Conservation (phyloP, 2,113 vertebrate genomes). For the Cathartes aura region DNA sequence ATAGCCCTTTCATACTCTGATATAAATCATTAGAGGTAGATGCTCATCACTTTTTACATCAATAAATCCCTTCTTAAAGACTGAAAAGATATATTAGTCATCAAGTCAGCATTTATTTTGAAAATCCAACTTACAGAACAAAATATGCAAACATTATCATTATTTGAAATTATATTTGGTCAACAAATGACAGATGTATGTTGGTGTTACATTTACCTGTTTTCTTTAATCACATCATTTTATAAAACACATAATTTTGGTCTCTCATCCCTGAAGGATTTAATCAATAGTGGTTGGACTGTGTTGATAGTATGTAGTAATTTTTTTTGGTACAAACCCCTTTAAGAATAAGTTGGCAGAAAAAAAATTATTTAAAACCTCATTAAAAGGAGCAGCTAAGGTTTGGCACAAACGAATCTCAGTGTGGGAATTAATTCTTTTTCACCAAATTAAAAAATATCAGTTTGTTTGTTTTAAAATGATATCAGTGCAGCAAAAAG, state of each 20-base stretch:
- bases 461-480: constrained; percentile 32
- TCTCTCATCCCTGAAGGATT: neutral
- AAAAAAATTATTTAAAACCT: constrained; percentile 63
- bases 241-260: neutral
- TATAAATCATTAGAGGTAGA: constrained; percentile 60
- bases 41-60: constrained; percentile 61
- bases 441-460: constrained; percentile 60
- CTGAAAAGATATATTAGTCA: constrained; percentile 45
- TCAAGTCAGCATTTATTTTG: constrained; percentile 62
- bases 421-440: constrained; percentile 63
- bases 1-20: constrained; percentile 38
- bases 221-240: neutral
- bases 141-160: constrained; percentile 22
- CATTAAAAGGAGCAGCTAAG: constrained; percentile 64
- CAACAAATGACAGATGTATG: neutral
- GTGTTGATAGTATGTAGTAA: neutral
- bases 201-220: neutral
- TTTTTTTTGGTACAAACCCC: constrained; percentile 28
- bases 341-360: constrained; percentile 69
- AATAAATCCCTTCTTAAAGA: constrained; percentile 69
- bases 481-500: neutral
- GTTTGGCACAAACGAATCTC: constrained; percentile 59
- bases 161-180: constrained; percentile 59
- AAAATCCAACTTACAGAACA: constrained; percentile 65
- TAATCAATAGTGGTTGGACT: neutral